These are phyloP conservation scores for Lasiommata megera DNA, from an alignment of 2,888 invertebrate genomes.

Conservation along the genomic window DNA sequence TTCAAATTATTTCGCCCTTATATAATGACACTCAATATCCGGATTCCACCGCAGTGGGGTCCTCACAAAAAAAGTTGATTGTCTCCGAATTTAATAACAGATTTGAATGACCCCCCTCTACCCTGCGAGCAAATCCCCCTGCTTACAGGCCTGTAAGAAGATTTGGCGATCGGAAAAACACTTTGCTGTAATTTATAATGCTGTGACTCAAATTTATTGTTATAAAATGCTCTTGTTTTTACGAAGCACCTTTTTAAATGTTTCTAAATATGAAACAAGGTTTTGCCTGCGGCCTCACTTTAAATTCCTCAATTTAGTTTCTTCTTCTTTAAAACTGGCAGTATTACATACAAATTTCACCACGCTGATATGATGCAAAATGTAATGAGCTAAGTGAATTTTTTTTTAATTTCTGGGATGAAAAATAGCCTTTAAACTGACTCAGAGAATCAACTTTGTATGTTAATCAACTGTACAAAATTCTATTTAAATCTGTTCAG, in stretches of 20 bases:
- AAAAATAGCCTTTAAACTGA: no score
- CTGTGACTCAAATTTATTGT: background rate
- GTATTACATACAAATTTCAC: no score
- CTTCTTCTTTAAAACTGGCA: no score
- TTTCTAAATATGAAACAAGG: background rate
- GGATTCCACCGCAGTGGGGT: conserved; percentile 23
- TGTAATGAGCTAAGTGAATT: no score
- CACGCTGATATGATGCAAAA: no score
- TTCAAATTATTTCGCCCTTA: conserved; percentile 15
- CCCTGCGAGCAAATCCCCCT: conserved; percentile 1
- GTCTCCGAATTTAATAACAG: conserved; percentile 70
- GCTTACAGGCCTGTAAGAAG: conserved; percentile 10
- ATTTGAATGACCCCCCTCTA: conserved; percentile 55
- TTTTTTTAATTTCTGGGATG: no score
- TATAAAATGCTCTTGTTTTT: background rate
- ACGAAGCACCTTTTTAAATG: no score
- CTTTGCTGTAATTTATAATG: conserved; percentile 10
- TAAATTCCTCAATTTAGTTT: no score
- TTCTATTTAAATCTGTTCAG: no score
- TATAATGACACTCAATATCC: conserved; percentile 29
- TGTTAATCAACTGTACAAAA: no score
- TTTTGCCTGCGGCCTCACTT: no score
- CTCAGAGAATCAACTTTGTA: no score
- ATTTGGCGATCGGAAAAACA: conserved; percentile 9
- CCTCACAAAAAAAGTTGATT: conserved; percentile 42